phyloP scores from a whole-genome alignment of 2,113 vertebrate species.

The Gila orcuttii region DNA sequence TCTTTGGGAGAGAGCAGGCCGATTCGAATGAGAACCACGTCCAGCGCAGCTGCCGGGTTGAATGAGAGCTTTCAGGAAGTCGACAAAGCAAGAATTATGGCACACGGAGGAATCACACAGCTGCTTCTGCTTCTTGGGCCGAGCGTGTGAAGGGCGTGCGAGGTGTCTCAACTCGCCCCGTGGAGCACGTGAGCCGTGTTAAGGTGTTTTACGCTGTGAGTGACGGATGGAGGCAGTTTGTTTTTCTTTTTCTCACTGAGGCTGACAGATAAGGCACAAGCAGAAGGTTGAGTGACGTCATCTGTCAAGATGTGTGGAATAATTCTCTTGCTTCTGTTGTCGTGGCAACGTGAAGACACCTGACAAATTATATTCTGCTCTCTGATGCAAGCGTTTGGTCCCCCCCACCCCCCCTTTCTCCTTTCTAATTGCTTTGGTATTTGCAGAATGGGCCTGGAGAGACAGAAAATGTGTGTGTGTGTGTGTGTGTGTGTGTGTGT shows the following conservation, averaged over 20 bases:
- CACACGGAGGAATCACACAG: conserved; percentile 43
- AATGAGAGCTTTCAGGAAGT: conserved; percentile 53
- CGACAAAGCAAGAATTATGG: conserved; percentile 60
- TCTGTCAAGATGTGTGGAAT: conserved; percentile 32
- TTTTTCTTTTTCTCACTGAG: conserved; percentile 26
- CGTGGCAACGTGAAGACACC: conserved; percentile 59
- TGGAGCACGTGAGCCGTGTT: neutral
- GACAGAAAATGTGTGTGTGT: conserved; percentile 13
- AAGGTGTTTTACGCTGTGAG: conserved; percentile 14
- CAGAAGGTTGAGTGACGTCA: conserved; percentile 29
- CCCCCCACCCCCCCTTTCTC: neutral
- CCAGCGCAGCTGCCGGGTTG: conserved; percentile 55
- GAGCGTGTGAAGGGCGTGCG: neutral
- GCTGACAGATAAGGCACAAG: conserved; percentile 3
- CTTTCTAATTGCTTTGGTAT: conserved; percentile 52
- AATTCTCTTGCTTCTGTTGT: conserved; percentile 56
- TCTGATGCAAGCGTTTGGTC: conserved; percentile 38
- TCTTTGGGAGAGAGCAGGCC: conserved; percentile 16
- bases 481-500: conserved; percentile 3
- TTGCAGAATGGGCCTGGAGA: conserved; percentile 28
- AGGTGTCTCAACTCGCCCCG: neutral
- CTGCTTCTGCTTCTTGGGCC: conserved; percentile 40
- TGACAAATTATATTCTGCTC: conserved; percentile 67
- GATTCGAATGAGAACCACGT: conserved; percentile 56
- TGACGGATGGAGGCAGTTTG: conserved; percentile 7